Conservation (phyloP, 1,140 invertebrate species). For the Bombus turneri region DNA sequence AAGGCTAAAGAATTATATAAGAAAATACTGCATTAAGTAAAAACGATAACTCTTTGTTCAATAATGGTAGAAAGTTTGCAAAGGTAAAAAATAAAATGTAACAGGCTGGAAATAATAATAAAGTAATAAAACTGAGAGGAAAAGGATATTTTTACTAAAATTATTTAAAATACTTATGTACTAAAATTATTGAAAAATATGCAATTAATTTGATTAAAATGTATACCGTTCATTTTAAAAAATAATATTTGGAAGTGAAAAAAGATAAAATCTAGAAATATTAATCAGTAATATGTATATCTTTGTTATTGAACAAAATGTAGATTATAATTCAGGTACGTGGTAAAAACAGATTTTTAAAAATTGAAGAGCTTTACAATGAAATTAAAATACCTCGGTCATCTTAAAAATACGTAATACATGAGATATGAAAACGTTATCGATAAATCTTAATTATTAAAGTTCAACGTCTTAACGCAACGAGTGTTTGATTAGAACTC, state of each 20-base stretch:
- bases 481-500: neutral
- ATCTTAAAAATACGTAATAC: neutral
- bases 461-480: neutral
- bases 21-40: neutral
- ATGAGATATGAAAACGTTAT: neutral
- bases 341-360: neutral
- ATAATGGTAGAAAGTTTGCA: neutral
- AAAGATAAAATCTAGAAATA: neutral
- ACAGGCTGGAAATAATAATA: neutral
- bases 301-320: too few species aligned
- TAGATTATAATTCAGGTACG: neutral
- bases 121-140: neutral
- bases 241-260: neutral
- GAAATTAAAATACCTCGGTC: neutral
- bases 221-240: too few species aligned
- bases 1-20: neutral
- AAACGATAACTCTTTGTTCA: neutral
- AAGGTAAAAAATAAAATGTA: neutral
- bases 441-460: constrained; percentile 10
- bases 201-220: neutral
- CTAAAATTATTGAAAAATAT: too few species aligned
- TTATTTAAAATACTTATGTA: neutral
- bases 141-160: neutral
- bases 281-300: neutral
- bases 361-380: neutral